Evolutionary conservation across 2,113 vertebrate species (phyloP), one percentile per base, ranked within the genome.

Genomic region (Gymnogyps californianus): DNA sequence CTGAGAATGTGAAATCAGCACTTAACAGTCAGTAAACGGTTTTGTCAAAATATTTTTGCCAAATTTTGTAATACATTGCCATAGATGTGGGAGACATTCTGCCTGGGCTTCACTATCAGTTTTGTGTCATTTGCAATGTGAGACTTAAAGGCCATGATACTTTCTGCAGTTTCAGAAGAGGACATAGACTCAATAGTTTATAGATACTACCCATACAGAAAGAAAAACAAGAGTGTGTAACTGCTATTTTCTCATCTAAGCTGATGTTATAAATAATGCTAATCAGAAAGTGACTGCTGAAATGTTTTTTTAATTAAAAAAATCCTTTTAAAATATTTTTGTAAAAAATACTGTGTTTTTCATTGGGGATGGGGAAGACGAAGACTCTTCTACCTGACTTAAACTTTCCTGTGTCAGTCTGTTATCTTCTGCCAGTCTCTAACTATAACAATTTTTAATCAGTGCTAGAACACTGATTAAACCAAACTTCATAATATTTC

Each of bases 301-400:
- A 92, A 75, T 40, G 2, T 0, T 17, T 88, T 88, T 54, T 3
- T 62, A 10, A 52, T 24, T 9, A 66, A 67, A 81, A 22, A 44
- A n/a, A 25, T 5, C 9, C 4, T 28, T 47, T 4, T 26, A 91
- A 61, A 81, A 65, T 16, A 65, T 32, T 70, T 57, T 32, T 52
- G 1, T 6, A 25, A 47, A 79, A 61, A 34, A 8, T 9, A 28
- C 6, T 7, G 4, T 0, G 1, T 12, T 58, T 77, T 79, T 38
- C 12, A 22, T 1, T 57, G 4, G 5, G 10, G 4, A 40, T 2
- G 2, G 28, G 9, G 6, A 61, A 77, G 6, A 52, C 7, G 77
- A 80, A 82, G 64, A 2, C 10, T 75, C 13, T 72, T 47, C 12
- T 46, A 70, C 8, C 14, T 32, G 32, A 44, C 19, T 66, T 72